Conservation (phyloP, 2,113 vertebrate genomes). For the Tautogolabrus adspersus region DNA sequence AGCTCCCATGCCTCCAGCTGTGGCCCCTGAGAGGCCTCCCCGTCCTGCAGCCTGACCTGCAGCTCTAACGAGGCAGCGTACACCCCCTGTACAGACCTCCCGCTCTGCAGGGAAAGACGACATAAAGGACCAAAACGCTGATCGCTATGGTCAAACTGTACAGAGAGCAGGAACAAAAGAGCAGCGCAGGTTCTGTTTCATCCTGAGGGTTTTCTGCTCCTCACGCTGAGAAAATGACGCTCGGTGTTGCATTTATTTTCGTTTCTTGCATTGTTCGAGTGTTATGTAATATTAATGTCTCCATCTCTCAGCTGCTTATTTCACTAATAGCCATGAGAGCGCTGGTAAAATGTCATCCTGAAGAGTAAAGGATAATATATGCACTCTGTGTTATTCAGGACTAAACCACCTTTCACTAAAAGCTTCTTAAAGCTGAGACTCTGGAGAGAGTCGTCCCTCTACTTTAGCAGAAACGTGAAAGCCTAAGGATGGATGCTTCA, state of each 20-base stretch:
- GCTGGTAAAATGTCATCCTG: neutral
- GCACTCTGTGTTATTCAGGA: neutral
- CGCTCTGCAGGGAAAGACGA: neutral
- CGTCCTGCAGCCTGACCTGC: constrained; percentile 14
- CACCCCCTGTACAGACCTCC: neutral
- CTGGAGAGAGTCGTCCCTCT: neutral
- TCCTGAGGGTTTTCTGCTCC: neutral
- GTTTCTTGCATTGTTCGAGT: neutral
- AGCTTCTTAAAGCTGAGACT: neutral
- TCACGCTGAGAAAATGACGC: neutral
- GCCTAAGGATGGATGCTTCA: neutral
- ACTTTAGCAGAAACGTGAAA: neutral
- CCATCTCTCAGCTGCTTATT: neutral
- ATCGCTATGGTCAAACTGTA: neutral
- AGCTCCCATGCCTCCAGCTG: constrained; percentile 35
- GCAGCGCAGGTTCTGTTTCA: neutral
- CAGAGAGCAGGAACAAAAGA: neutral
- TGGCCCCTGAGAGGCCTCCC: constrained; percentile 19
- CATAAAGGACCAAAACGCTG: neutral
- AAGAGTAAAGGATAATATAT: neutral
- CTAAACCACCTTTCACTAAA: neutral
- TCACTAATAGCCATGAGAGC: neutral
- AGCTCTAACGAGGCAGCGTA: constrained; percentile 13
- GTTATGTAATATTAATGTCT: constrained; percentile 15
- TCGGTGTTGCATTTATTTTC: neutral